Evolutionary conservation across 1,140 invertebrate genomes (phyloP).

Genomic region (Chlorops oryzae): DNA sequence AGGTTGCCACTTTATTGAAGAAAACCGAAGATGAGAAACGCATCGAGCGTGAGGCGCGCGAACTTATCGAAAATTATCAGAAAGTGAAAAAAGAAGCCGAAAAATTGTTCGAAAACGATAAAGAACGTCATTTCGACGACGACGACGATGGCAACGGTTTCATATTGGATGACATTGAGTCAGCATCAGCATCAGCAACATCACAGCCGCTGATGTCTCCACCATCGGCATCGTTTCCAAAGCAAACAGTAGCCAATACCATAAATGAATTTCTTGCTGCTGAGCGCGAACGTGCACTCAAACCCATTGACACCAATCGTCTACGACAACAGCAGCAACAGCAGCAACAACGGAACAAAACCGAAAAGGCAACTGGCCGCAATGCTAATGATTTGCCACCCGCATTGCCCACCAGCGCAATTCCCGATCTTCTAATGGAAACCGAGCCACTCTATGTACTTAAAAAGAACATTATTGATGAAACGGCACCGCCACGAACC

Average conservation of each 20-base stretch:
- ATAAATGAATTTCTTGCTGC: too few relatives aligned
- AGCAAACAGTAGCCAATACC: too few relatives aligned
- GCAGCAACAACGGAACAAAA: too few relatives aligned
- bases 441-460: slow-evolving; percentile 37
- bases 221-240: too few relatives aligned
- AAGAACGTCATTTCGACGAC: background rate
- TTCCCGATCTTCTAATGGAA: slow-evolving; percentile 14
- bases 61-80: slow-evolving; percentile 42
- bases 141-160: slow-evolving; percentile 37
- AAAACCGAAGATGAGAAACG: slow-evolving; percentile 40
- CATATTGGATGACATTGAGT: slow-evolving; percentile 34
- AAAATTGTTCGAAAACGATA: slow-evolving; percentile 25
- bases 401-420: background rate
- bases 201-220: too few relatives aligned
- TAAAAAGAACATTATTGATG: slow-evolving; percentile 37
- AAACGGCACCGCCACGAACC: background rate
- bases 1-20: slow-evolving; percentile 33
- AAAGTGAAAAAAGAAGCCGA: slow-evolving; percentile 43
- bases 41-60: slow-evolving; percentile 39
- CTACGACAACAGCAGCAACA: too few relatives aligned
- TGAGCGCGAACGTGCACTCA: too few relatives aligned
- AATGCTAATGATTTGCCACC: too few relatives aligned
- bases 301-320: too few relatives aligned
- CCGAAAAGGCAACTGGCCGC: too few relatives aligned
- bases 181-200: too few relatives aligned